phyloP scores from a whole-genome alignment of 2,797 vertebrate species.

The Sebastes elongatus region DNA sequence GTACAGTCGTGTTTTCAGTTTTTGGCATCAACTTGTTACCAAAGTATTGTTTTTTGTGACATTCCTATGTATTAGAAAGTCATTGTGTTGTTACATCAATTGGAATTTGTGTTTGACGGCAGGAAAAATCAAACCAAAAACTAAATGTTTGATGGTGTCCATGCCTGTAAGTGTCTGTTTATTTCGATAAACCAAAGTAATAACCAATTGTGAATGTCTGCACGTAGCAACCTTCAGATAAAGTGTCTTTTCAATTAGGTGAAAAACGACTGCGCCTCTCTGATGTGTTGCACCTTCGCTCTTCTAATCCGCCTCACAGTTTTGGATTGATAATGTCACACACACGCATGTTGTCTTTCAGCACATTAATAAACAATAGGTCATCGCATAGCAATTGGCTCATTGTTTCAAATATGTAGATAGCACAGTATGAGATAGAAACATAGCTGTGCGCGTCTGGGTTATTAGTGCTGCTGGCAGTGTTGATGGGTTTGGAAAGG shows the following conservation, averaged over 20 bases:
- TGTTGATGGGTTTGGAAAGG: conserved; percentile 73
- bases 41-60: too few relatives aligned
- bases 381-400: conserved; percentile 25
- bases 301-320: neutral
- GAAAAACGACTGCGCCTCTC: neutral
- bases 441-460: conserved; percentile 46
- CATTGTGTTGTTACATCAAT: neutral
- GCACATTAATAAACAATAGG: conserved; percentile 27
- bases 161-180: neutral
- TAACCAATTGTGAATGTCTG: neutral
- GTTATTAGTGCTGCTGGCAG: conserved; percentile 65
- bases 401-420: conserved; percentile 61
- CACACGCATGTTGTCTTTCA: neutral
- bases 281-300: neutral
- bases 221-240: neutral
- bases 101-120: neutral
- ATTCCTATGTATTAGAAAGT: neutral
- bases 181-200: neutral
- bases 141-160: neutral
- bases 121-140: neutral
- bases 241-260: conserved; percentile 11
- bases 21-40: too few relatives aligned
- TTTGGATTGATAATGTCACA: conserved; percentile 16
- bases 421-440: conserved; percentile 35
- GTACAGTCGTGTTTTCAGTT: too few relatives aligned